Evolutionary conservation across 2,113 vertebrate species (phyloP).

Genomic region (Chunga burmeisteri): DNA sequence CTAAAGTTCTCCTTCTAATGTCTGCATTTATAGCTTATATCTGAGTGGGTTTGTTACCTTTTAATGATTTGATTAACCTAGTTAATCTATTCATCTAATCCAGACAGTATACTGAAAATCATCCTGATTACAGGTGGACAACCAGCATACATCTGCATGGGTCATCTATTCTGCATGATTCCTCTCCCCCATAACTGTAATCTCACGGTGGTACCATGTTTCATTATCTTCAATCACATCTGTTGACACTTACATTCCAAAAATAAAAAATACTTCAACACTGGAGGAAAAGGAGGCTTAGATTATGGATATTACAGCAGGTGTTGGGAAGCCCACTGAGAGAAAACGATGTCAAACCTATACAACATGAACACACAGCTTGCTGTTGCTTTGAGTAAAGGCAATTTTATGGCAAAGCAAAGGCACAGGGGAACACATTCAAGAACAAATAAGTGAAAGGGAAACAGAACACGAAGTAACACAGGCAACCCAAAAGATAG

Average conservation of each 20-base stretch:
- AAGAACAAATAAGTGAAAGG: conserved; percentile 32
- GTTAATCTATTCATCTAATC: background rate
- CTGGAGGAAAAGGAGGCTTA: background rate
- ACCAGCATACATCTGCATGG: background rate
- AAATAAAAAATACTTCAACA: conserved; percentile 9
- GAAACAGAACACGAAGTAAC: conserved; percentile 15
- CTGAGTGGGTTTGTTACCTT: background rate
- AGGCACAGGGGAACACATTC: conserved; percentile 24
- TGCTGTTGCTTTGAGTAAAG: conserved; percentile 42
- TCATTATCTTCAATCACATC: conserved; percentile 43
- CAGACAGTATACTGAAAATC: background rate
- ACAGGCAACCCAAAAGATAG: background rate
- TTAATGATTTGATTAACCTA: background rate
- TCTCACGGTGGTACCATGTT: background rate
- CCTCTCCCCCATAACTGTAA: background rate
- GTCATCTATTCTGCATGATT: background rate
- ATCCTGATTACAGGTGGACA: background rate
- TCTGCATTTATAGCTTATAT: background rate
- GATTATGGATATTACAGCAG: conserved; percentile 49
- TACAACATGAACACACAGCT: conserved; percentile 26
- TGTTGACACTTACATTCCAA: conserved; percentile 32
- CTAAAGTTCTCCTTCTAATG: background rate
- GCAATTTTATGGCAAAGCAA: conserved; percentile 26
- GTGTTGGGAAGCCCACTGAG: conserved; percentile 32
- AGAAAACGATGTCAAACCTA: conserved; percentile 28